Base-by-base conservation (phyloP, 1,140 invertebrate species). In the Drosophila saltans region DNA sequence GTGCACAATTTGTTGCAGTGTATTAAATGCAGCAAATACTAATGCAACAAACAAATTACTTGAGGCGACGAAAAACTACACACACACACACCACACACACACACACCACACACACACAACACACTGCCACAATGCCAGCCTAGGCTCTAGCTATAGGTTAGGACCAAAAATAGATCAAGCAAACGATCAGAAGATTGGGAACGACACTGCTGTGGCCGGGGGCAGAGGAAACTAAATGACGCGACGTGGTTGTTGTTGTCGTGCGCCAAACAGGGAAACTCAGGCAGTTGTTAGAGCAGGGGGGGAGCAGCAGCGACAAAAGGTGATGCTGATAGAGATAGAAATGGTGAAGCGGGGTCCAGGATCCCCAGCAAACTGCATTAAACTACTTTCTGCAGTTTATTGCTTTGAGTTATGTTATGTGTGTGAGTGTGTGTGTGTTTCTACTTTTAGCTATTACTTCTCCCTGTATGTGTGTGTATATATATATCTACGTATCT, bases 361-460 rank as follows among this genome's bases (percentile, higher is more conserved):
- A 90, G 86, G 86, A 90, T 85, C 86, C 86, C 86, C 86, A 90
- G 86, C 86, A 90, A 90, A 90, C 86, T 90, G 81, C 81, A 82
- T 90, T 90, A 90, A 90, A 90, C 86, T 90, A 90, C 86, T 85
- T 90, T 90, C 81, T 66, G 75, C 75, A 80, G 85, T 89, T 89
- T 89, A 89, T 90, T 82, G 81, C 86, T 58, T 82, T 70, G 76
- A 52, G 21, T 52, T 52, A 52, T 52, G 6, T 36, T 36, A 36
- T 36, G 33, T 36, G 33, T 36, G 45, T 40, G 39, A 11, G 39
- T 74, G 66, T 80, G 71, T 63, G 71, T 70, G 69, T 60, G 62
- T 80, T 83, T 88, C 84, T 89, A 88, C 84, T 88, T 88, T 88
- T 88, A 88, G 83, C 68, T 71, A 67, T 69, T 16, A 40, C 33